Evolutionary conservation across 2,113 vertebrate genomes (phyloP).

Genomic region (Sclerurus mexicanus): DNA sequence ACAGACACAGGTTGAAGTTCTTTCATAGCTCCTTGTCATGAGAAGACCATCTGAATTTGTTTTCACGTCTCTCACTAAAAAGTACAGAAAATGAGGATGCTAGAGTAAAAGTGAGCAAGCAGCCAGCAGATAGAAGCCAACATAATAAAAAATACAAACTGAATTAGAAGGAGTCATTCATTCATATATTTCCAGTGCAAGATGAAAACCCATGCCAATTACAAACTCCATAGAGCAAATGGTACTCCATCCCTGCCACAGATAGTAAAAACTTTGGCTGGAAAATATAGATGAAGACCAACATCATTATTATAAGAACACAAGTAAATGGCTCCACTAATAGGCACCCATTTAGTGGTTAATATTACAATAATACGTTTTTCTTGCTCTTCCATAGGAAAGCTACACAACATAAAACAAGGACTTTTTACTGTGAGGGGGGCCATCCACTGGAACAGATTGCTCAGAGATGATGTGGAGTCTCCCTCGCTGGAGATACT

Average conservation of each 20-base stretch:
- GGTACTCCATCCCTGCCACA: neutral
- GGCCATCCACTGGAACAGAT: accelerated
- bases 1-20: neutral
- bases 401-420: neutral
- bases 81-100: neutral
- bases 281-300: neutral
- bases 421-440: neutral
- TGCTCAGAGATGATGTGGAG: neutral
- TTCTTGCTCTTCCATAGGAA: neutral
- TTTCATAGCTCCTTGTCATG: neutral
- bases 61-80: neutral
- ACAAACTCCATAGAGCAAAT: neutral
- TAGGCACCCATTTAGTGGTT: neutral
- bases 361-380: neutral
- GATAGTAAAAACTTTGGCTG: neutral
- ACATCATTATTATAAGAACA: neutral
- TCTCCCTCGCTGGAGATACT: neutral
- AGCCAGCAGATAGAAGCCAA: neutral
- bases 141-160: neutral
- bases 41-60: neutral
- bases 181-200: neutral
- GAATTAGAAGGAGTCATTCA: neutral
- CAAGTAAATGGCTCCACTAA: neutral
- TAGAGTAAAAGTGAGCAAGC: neutral
- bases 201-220: neutral